Base-by-base conservation (phyloP, 1,140 invertebrate species). In the Temnothorax curvispinosus region DNA sequence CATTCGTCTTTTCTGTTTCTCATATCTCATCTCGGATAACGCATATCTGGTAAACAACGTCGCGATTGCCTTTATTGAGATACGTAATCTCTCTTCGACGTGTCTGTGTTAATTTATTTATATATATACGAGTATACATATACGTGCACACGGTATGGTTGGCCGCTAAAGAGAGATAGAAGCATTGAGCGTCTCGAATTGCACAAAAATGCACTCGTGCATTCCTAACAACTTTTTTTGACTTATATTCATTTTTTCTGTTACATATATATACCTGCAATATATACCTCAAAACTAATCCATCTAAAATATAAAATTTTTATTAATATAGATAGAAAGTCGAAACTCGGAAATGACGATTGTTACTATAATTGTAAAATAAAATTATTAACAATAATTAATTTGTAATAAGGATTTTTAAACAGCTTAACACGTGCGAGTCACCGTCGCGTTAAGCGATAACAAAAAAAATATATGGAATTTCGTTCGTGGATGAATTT, bases 1-100 rank as follows among this genome's bases (percentile, higher is more conserved):
- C 92, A 89, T 92, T 93, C 91, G 88, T 80, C 69, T 88, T 89
- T 89, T 87, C 47, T 47, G 7, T 44, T 47, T 15, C 27, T 50
- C 44, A 5, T 7, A 5, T 56, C 38, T 32, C 52, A 9, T n/a
- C 21, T 32, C 2, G 2, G 9, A 41, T 9, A 72, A 35, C 47
- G 72, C 60, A 84, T 80, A 44, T 84, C 8, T 18, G 18, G 84
- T 77, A 74, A 89, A 89, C 82, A 78, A 82, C 38, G 2, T 58
- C 15, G 21, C 5, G 13, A 74, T 54, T 9, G 18, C 7, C 15
- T 35, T n/a, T 21, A 21, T 21, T 77, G 50, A 11, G 27, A 27
- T 27, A 27, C 27, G 27, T 27, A 27, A 27, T 27, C 27, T 27
- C 27, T 27, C 27, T 27, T 27, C 27, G 27, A 27, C 41, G 9